Percentiles rank a stretch among this genome's conserved stretches.
Conservation (phyloP, 2,888 invertebrate genomes). For the Eilema sororculum region DNA sequence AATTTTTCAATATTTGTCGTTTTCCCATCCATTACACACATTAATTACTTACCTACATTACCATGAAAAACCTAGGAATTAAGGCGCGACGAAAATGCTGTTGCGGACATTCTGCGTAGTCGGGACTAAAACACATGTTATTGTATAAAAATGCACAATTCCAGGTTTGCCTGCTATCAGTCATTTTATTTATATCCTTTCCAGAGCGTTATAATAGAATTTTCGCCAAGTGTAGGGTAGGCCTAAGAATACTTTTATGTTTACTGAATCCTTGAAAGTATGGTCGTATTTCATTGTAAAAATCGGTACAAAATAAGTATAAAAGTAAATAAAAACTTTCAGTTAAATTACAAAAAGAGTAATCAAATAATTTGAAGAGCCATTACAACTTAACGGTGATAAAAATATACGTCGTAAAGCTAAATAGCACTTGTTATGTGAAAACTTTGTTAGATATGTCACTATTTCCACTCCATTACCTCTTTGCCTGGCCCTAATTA, state of each 20-base stretch:
- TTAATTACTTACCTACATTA: no score
- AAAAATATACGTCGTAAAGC: slow-evolving; percentile 35
- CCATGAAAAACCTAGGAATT: no score
- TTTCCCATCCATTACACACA: no score
- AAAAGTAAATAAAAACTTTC: background rate
- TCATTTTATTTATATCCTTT: no score
- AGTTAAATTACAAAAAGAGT: background rate
- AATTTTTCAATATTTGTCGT: no score
- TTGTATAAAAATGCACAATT: no score
- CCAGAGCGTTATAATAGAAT: no score
- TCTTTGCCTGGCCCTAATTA: slow-evolving; percentile 33
- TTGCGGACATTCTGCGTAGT: no score
- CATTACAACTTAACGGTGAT: slow-evolving; percentile 22
- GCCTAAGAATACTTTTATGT: background rate
- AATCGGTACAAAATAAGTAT: background rate
- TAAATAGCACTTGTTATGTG: slow-evolving; percentile 37
- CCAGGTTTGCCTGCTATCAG: no score
- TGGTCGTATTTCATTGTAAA: background rate
- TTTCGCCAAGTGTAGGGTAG: no score
- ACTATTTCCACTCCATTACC: slow-evolving; percentile 41
- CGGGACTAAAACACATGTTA: no score
- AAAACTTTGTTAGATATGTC: slow-evolving; percentile 37
- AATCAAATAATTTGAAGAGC: slow-evolving; percentile 24
- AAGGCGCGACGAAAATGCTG: no score
- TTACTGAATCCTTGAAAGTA: background rate